Base-by-base conservation (phyloP, 2,797 vertebrate genomes). In the Macroramphosus scolopax region DNA sequence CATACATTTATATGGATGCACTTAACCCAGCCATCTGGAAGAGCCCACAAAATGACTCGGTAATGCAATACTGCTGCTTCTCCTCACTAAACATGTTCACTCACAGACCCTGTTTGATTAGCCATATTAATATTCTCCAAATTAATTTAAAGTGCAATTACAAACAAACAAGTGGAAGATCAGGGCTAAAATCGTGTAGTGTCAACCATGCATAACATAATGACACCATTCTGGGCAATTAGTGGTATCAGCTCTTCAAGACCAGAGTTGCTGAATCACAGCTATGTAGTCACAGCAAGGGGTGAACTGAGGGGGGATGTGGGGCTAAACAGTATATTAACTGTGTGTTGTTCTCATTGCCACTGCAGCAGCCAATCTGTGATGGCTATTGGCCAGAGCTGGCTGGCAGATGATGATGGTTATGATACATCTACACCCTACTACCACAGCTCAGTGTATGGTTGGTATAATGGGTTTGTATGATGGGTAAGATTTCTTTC, bases 401-500 rank as follows among this genome's bases (percentile, higher is more conserved):
- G 93, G 95, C 95, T 98, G 95, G 95, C 95, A 98, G 95, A 96
- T 96, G 94, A 94, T 96, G 94, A 93, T 95, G 94, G 92, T 94
- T 95, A 91, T 94, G 95, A 91, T 92, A 91, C 91, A 91, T 94
- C 90, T 90, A 95, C 93, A 91, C 91, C 94, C 93, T 94, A 93
- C 91, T 96, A 95, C 94, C 94, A 95, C 95, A 94, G 92, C 95
- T 97, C 95, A 96, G 93, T 97, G 91, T 96, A 95, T 97, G 95
- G 95, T 97, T 97, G 95, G 95, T 97, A 98, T 97, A 94, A 96
- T 91, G 95, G 95, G 95, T 97, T 97, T 97, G 95, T 97, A 94
- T 94, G 89, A 91, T 95, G 93, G 95, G 95, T 97, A 97, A 97
- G 95, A 93, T 93, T 94, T 93, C 88, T 91, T 94, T 94, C 91